Evolutionary conservation across 2,113 vertebrate species (phyloP).

Genomic region (Pelmatolapia mariae): DNA sequence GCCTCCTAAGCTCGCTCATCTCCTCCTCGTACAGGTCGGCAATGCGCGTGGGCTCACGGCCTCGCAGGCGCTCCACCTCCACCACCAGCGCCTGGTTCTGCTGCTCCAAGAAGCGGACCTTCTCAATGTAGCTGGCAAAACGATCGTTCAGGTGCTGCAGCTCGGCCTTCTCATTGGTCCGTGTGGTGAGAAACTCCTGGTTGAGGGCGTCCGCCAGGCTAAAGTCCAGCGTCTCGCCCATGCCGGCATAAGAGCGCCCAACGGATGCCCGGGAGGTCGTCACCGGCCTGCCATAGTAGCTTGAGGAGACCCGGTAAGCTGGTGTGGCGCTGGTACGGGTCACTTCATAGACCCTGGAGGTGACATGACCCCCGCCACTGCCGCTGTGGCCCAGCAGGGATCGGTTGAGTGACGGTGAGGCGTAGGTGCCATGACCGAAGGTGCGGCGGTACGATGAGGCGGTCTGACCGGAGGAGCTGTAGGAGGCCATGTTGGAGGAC

Average conservation of each 20-base stretch:
- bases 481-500: conserved; percentile 81
- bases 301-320: conserved; percentile 69
- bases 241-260: conserved; percentile 73
- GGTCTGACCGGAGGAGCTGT: conserved; percentile 78
- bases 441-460: conserved; percentile 87
- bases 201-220: conserved; percentile 90
- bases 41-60: conserved; percentile 85
- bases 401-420: conserved; percentile 73
- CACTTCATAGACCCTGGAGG: conserved; percentile 87
- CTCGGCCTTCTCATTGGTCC: conserved; percentile 94
- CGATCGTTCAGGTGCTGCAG: conserved; percentile 95
- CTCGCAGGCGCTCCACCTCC: conserved; percentile 87
- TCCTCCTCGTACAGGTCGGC: conserved; percentile 92
- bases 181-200: conserved; percentile 91
- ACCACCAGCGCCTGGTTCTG: conserved; percentile 86
- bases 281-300: conserved; percentile 15
- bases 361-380: not conserved
- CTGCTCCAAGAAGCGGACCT: conserved; percentile 95
- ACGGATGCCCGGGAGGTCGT: conserved; percentile 27
- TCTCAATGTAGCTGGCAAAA: conserved; percentile 95
- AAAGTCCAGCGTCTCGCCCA: conserved; percentile 92
- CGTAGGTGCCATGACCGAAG: conserved; percentile 72
- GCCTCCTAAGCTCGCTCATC: conserved; percentile 85
- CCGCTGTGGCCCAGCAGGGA: conserved; percentile 62
- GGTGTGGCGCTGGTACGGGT: conserved; percentile 71